phyloP scores from a whole-genome alignment of 2,113 vertebrate species.

The Piaya cayana region DNA sequence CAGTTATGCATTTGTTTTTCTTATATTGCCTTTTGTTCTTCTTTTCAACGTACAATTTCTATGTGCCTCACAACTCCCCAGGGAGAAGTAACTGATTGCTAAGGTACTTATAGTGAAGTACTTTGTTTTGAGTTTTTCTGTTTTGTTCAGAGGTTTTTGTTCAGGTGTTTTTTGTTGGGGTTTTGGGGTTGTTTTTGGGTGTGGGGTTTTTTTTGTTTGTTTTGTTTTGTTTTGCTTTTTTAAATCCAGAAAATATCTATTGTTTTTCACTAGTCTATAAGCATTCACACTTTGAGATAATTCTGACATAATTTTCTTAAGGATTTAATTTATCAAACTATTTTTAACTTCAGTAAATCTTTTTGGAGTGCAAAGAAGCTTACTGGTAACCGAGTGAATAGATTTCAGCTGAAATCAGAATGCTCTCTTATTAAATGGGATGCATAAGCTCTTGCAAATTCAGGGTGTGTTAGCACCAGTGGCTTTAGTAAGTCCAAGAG shows the following conservation, averaged over 20 bases:
- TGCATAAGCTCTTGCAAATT: constrained; percentile 25
- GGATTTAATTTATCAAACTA: constrained; percentile 36
- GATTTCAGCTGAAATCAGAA: constrained; percentile 65
- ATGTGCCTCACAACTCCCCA: background rate
- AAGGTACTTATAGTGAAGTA: background rate
- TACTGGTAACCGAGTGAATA: constrained; percentile 54
- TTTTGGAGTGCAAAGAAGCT: constrained; percentile 35
- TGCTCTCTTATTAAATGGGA: constrained; percentile 56
- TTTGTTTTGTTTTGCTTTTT: background rate
- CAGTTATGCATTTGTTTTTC: rapidly evolving
- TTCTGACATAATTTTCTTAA: constrained; percentile 1
- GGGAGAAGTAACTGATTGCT: background rate
- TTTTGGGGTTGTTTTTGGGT: background rate
- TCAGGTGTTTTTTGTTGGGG: background rate
- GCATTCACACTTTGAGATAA: background rate
- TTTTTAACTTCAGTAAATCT: constrained; percentile 30
- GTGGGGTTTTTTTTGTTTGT: background rate
- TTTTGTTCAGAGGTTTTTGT: background rate
- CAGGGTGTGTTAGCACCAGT: background rate
- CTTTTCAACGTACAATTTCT: constrained; percentile 7
- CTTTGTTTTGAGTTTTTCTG: background rate
- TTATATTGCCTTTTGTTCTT: constrained; percentile 1
- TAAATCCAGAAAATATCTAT: background rate
- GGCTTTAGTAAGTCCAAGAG: constrained; percentile 12
- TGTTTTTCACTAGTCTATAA: background rate